Evolutionary conservation across 2,888 invertebrate genomes (phyloP).

Genomic region (Amphipoea lucens): DNA sequence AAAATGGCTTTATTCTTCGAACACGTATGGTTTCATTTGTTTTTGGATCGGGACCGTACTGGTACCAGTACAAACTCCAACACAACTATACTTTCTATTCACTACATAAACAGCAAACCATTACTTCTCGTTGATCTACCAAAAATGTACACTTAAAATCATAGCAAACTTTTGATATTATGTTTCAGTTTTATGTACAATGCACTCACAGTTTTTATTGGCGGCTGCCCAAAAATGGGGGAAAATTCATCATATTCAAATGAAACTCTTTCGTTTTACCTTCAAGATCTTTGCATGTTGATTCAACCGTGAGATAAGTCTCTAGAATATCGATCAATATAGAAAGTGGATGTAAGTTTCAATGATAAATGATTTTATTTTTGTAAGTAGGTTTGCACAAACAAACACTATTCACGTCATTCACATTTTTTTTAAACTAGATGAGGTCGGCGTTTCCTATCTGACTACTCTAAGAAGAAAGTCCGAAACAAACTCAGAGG

Average conservation of each 20-base stretch:
- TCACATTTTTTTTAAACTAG: no score
- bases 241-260: constrained; percentile 19
- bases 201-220: constrained; percentile 21
- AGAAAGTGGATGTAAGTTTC: neutral
- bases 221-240: constrained; percentile 14
- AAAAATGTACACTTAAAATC: constrained; percentile 15
- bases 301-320: constrained; percentile 32
- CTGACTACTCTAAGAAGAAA: no score
- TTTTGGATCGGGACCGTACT: neutral
- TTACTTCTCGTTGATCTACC: neutral
- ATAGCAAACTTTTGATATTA: constrained; percentile 11
- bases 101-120: neutral
- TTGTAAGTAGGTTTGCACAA: no score
- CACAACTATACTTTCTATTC: neutral
- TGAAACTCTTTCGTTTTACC: constrained; percentile 11
- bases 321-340: neutral
- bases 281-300: constrained; percentile 33
- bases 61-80: neutral
- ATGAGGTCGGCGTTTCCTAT: no score
- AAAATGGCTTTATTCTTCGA: neutral
- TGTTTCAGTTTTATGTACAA: constrained; percentile 23
- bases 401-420: no score
- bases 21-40: neutral
- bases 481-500: no score
- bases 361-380: no score